Conservation (phyloP, 2,797 vertebrate species). For the Graptemys geographica region DNA sequence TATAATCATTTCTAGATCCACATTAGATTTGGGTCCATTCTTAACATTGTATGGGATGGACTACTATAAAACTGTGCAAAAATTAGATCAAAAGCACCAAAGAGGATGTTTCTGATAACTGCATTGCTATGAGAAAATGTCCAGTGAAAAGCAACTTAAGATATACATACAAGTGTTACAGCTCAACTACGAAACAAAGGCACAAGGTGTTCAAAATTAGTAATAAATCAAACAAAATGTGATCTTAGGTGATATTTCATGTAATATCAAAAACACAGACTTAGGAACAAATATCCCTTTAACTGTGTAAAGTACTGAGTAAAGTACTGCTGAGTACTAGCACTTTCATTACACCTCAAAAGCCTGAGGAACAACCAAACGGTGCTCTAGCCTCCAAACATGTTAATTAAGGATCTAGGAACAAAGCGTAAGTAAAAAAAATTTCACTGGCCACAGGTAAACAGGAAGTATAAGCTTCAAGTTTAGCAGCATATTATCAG, state of each 20-base stretch:
- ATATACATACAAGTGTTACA: slow-evolving; percentile 53
- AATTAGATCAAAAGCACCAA: slow-evolving; percentile 42
- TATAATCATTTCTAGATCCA: slow-evolving; percentile 39
- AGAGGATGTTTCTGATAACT: slow-evolving; percentile 48
- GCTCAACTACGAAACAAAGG: slow-evolving; percentile 57
- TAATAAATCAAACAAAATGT: slow-evolving; percentile 55
- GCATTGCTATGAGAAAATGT: slow-evolving; percentile 35
- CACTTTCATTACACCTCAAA: slow-evolving; percentile 77
- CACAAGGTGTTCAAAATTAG: slow-evolving; percentile 51
- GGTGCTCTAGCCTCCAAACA: slow-evolving; percentile 62
- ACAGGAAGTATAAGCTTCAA: slow-evolving; percentile 79
- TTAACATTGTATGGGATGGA: slow-evolving; percentile 39
- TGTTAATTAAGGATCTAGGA: slow-evolving; percentile 69
- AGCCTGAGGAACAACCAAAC: slow-evolving; percentile 71
- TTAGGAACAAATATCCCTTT: slow-evolving; percentile 65
- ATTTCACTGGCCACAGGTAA: slow-evolving; percentile 70
- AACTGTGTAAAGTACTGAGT: slow-evolving; percentile 44
- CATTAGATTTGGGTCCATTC: slow-evolving; percentile 17
- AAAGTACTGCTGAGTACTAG: slow-evolving; percentile 72
- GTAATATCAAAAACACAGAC: slow-evolving; percentile 63
- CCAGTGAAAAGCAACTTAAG: slow-evolving; percentile 67
- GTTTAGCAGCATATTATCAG: slow-evolving; percentile 72
- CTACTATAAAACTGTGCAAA: slow-evolving; percentile 45
- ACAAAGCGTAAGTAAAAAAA: slow-evolving; percentile 67
- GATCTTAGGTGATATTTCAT: slow-evolving; percentile 57